Evolutionary conservation across 2,797 vertebrate species (phyloP), one percentile per base, ranked within the genome.

Genomic region (Clangula hyemalis): DNA sequence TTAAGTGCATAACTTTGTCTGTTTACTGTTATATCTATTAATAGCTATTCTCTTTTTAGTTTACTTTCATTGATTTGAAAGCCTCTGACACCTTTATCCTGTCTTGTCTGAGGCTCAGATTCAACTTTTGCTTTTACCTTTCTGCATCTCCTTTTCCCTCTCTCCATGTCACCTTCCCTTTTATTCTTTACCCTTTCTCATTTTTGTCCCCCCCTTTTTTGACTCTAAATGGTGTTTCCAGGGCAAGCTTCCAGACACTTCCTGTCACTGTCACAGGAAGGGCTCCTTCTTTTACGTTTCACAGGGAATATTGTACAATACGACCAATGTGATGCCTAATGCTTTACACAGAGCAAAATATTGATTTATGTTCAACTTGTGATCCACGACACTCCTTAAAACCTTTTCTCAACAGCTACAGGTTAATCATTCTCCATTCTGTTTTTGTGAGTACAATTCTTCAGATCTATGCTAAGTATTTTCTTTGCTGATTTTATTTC

Each of bases 1-100:
- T 81, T 66, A 49, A 76, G 38, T 38, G 73, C 70, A 9, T 32
- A 66, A 16, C 10, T 91, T 82, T 49, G 47, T 43, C 83, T 79
- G 7, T 85, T 82, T 91, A 30, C 60, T 86, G 57, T 47, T 57
- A 39, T 36, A 71, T 45, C 32, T 78, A 28, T 77, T 54, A 49
- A 45, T 58, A 72, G 25, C 34, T 65, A 16, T 30, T 91, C 15
- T 75, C 13, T 22, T 85, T 85, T 58, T 24, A 58, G 7, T n/a
- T 89, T 64, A 13, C 18, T 81, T 36, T 53, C 8, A 10, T 24
- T 47, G 58, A 20, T 65, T 81, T 54, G 49, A 61, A 8, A 1
- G 0, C 14, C 2, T 3, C 24, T 47, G 16, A 36, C 53, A 28
- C 7, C 19, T n/a, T 89, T 0, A 0, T 43, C 21, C 12, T 56